Evolutionary conservation across 2,113 vertebrate genomes (phyloP).

Genomic region (Bambusicola thoracicus): DNA sequence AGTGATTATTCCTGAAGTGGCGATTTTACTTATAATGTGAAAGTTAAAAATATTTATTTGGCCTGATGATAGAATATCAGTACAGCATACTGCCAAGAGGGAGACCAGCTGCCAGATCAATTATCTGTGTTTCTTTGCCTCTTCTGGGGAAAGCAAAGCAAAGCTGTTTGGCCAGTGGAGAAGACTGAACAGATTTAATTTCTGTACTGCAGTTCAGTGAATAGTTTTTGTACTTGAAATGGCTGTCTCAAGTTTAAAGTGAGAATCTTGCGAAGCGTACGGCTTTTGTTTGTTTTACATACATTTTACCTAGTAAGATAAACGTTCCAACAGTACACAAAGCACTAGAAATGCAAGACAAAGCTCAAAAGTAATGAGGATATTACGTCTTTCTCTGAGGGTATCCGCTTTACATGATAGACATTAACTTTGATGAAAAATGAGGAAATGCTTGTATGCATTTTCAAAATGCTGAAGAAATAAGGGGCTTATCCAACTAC

Average conservation of each 20-base stretch:
- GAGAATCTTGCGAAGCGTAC: neutral
- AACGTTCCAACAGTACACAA: neutral
- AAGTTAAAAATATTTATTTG: constrained; percentile 33
- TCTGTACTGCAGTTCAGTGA: neutral
- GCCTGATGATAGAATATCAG: constrained; percentile 10
- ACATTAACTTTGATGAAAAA: neutral
- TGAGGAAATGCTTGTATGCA: neutral
- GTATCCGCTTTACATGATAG: neutral
- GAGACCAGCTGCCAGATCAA: constrained; percentile 14
- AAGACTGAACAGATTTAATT: neutral
- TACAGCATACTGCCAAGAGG: neutral
- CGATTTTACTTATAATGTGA: constrained; percentile 19
- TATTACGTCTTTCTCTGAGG: neutral
- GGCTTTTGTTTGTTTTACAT: neutral
- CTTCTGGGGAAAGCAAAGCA: neutral
- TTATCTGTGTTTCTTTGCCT: constrained; percentile 14
- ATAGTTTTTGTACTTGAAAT: neutral
- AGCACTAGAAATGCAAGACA: neutral
- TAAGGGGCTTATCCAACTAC: neutral
- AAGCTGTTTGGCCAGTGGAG: neutral
- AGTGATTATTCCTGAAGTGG: neutral
- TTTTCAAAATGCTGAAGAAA: neutral
- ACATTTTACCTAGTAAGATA: neutral
- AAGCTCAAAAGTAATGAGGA: neutral
- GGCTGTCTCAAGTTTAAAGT: neutral